Percentiles rank a stretch among this genome's conserved stretches.
These are phyloP conservation scores for Drosophila meridiana DNA, from an alignment of 2,888 invertebrate genomes.

Conservation along the genomic window DNA sequence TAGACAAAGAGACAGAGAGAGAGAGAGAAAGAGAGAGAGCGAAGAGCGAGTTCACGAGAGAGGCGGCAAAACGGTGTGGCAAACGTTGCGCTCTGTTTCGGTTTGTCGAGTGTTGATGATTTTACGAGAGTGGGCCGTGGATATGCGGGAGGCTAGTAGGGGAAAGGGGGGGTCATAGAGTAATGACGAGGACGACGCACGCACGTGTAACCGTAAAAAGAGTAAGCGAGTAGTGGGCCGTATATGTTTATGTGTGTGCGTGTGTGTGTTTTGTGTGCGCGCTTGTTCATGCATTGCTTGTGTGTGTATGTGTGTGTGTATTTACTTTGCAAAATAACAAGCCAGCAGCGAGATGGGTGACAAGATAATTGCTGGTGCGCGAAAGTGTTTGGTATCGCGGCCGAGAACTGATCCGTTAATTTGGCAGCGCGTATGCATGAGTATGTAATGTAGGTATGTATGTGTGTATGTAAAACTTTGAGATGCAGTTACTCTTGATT, in stretches of 20 bases:
- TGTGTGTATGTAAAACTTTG: conserved; percentile 1
- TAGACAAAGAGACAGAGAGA: conserved; percentile 17
- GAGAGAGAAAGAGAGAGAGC: conserved; percentile 14
- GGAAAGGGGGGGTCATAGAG: conserved; percentile 16
- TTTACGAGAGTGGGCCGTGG: conserved; percentile 30
- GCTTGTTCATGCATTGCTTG: conserved; percentile 4
- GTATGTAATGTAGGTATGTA: neutral
- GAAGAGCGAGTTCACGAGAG: conserved; percentile 9
- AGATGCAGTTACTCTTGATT: conserved; percentile 23
- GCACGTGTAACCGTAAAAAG: conserved; percentile 77
- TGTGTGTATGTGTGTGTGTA: conserved; percentile 40
- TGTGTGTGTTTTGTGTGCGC: conserved; percentile 18
- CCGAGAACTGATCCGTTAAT: conserved; percentile 44
- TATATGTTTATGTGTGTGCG: conserved; percentile 17
- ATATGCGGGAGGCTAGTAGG: neutral
- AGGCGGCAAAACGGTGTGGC: conserved; percentile 28
- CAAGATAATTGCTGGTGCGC: conserved; percentile 68
- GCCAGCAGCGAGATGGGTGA: conserved; percentile 55
- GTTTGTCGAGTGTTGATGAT: conserved; percentile 51
- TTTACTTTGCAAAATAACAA: conserved; percentile 69
- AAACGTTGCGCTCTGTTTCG: conserved; percentile 65
- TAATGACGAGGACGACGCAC: conserved; percentile 61
- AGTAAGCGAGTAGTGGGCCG: conserved; percentile 50
- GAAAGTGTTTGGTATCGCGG: conserved; percentile 47
- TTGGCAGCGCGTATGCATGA: conserved; percentile 9